Evolutionary conservation across 1,140 invertebrate species (phyloP), one percentile per base, ranked within the genome.

Genomic region (Diorhabda sublineata): DNA sequence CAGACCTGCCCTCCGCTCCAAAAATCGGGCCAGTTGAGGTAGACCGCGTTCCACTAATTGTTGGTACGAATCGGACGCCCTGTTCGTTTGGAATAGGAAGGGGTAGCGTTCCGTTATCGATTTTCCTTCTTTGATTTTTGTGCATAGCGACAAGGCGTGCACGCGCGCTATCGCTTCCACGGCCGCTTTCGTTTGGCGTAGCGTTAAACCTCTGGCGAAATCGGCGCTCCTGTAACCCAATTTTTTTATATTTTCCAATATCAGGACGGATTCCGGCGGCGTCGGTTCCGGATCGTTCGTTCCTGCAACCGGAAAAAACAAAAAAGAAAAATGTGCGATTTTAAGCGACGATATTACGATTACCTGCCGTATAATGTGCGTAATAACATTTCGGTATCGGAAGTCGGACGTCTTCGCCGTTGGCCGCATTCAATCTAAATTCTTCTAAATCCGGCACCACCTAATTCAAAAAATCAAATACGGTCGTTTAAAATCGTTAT

Each of bases 11-110:
- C 87, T 84, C n/a, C 85, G 84, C 71, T 89, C 84, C 7, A 92
- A 77, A 74, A 92, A 92, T 62, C 85, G 84, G 45, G 89, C 86
- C 5, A 92, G 80, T 76, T 91, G 90, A 0, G 91, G 90, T 4
- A 92, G 79, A 4, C 90, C 90, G 61, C 90, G 83, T 74, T 91
- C 88, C 0, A 92, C 88, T 6, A 92, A 80, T 69, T 91, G 89
- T 62, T 92, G 89, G 74, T 92, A 92, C 2, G 90, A 91, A 71
- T 91, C 89, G 0, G 90, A 90, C 0, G 91, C 90, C 69, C 87
- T 83, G 3, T 88, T 87, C 5, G 90, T 91, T 74, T 91, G 89
- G 71, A 92, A 92, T 4, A 92, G 83, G 73, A 92, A 92, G 7
- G 84, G 82, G 74, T 91, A 92, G 66, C 86, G 84, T 70, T 90